A percentile compares a stretch with the other conserved stretches of the same genome.
Conservation (phyloP, 35 echinoderm and acorn worm species). For the Ptychodera flava region DNA sequence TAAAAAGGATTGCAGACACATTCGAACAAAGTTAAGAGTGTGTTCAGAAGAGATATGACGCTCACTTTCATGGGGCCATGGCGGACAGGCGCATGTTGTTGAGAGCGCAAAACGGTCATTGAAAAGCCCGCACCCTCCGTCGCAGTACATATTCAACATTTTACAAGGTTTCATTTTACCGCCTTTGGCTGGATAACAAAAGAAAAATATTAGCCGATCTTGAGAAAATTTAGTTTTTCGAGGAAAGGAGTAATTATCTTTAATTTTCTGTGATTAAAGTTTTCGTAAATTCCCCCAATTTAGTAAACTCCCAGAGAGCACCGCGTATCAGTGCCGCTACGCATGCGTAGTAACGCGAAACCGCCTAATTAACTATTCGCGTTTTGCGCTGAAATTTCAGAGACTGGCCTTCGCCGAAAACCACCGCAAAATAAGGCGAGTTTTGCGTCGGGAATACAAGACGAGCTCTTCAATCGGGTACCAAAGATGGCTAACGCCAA, state of each 20-base stretch:
- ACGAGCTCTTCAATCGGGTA: background rate
- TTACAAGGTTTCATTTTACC: background rate
- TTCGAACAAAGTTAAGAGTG: too few species aligned
- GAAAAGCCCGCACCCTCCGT: background rate
- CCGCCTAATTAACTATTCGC: background rate
- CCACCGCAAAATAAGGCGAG: background rate
- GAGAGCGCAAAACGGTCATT: background rate
- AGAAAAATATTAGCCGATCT: background rate
- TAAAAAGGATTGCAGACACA: background rate
- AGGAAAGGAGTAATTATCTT: background rate
- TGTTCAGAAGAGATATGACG: background rate
- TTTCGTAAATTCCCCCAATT: background rate
- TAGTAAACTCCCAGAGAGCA: background rate
- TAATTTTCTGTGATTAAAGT: background rate
- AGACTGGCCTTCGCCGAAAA: background rate
- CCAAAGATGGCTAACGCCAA: slow-evolving; percentile 67
- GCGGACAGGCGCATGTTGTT: background rate
- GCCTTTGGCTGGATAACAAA: background rate
- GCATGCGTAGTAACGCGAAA: background rate
- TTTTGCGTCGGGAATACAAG: background rate
- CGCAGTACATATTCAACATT: background rate
- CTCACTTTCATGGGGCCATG: background rate
- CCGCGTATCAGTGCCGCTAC: background rate
- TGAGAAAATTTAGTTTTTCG: background rate
- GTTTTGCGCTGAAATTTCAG: background rate